phyloP scores from a whole-genome alignment of 2,113 vertebrate genomes.

The Furnarius figulus region DNA sequence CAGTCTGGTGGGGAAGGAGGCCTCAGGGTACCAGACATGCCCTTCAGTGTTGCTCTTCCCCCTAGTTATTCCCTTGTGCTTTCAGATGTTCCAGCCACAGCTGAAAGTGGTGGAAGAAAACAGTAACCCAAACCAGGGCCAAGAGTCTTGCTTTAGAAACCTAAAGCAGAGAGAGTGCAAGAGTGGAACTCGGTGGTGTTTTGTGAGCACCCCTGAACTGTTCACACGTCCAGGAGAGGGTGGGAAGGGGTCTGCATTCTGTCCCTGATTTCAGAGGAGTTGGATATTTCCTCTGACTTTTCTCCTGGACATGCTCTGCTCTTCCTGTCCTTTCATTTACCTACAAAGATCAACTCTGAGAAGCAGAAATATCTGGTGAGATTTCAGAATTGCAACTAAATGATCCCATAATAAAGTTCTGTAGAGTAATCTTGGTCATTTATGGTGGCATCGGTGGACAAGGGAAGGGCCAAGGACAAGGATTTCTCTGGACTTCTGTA shows the following conservation, averaged over 20 bases:
- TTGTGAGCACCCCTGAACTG: neutral
- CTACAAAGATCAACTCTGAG: neutral
- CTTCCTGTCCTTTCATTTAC: neutral
- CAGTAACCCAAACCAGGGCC: neutral
- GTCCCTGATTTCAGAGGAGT: neutral
- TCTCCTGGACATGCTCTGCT: neutral
- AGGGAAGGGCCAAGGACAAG: neutral
- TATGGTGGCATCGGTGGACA: neutral
- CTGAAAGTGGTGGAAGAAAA: neutral
- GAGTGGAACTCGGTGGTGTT: accelerated
- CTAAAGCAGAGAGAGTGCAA: neutral
- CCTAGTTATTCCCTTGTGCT: neutral
- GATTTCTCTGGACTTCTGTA: neutral
- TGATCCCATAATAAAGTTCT: neutral
- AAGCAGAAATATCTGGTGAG: neutral
- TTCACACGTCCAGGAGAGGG: accelerated
- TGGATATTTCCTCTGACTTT: neutral
- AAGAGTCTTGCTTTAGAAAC: neutral
- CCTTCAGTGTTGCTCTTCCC: neutral
- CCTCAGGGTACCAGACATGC: neutral
- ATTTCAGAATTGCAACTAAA: neutral
- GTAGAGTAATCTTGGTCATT: neutral
- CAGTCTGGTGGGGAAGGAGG: neutral
- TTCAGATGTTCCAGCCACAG: neutral
- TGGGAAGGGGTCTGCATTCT: neutral